Percentiles rank a stretch among this genome's conserved stretches.
phyloP scores from a whole-genome alignment of 2,888 invertebrate species.

The Phania funesta region DNA sequence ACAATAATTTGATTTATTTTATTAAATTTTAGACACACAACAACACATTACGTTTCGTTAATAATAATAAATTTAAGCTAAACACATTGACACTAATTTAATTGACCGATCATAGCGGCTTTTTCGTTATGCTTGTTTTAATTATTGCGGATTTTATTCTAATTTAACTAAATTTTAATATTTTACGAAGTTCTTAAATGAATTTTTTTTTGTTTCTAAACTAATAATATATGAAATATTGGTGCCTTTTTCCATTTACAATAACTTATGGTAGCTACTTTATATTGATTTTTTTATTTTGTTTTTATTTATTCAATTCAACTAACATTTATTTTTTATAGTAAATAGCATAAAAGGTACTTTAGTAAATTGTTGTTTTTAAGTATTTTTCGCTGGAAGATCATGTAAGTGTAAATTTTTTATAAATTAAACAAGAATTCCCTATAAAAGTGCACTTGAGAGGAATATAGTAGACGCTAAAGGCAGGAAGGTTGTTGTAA shows the following conservation, averaged over 20 bases:
- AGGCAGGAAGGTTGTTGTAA: neutral
- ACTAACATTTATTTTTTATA: neutral
- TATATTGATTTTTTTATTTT: constrained; percentile 10
- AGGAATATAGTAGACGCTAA: neutral
- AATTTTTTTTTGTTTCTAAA: constrained; percentile 46
- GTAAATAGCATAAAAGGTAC: constrained; percentile 55
- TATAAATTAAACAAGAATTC: constrained; percentile 33
- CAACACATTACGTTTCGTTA: neutral
- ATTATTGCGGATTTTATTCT: neutral
- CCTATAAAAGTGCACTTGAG: constrained; percentile 63
- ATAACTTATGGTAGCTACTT: constrained; percentile 46
- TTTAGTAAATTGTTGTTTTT: constrained; percentile 48
- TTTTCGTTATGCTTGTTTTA: neutral
- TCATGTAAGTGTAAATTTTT: constrained; percentile 50
- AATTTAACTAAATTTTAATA: constrained; percentile 28
- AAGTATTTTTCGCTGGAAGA: constrained; percentile 56
- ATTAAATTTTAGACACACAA: constrained; percentile 43
- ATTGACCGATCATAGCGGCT: constrained; percentile 43
- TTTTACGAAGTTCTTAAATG: constrained; percentile 10
- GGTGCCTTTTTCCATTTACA: constrained; percentile 58
- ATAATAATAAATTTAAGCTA: constrained; percentile 47
- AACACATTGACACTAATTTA: constrained; percentile 56
- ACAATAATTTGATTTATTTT: constrained; percentile 11
- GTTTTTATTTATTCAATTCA: neutral
- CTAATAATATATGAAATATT: constrained; percentile 63